Evolutionary conservation across 2,113 vertebrate genomes (phyloP).

Genomic region (Empidonax traillii): DNA sequence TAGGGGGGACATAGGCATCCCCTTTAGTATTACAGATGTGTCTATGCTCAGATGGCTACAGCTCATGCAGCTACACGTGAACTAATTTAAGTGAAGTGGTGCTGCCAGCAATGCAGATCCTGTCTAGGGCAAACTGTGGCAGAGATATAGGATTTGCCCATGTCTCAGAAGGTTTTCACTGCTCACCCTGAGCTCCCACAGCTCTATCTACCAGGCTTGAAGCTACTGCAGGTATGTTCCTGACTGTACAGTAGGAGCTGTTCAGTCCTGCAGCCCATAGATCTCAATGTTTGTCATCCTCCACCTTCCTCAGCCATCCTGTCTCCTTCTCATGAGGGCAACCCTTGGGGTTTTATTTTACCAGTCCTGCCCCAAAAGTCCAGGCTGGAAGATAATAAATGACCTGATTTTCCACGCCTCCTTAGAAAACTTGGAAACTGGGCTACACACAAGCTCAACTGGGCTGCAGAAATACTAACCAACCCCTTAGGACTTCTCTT

Average conservation of each 20-base stretch:
- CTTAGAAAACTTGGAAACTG: background rate
- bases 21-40: background rate
- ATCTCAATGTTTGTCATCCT: background rate
- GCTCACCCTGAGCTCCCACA: background rate
- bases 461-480: background rate
- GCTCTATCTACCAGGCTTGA: background rate
- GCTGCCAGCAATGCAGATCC: background rate
- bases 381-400: background rate
- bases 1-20: background rate
- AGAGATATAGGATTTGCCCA: background rate
- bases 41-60: rapidly evolving
- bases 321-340: rapidly evolving
- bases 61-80: background rate
- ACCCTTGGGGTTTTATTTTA: background rate
- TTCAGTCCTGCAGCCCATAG: background rate
- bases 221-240: background rate
- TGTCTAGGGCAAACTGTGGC: background rate
- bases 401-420: background rate
- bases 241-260: background rate
- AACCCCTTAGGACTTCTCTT: background rate
- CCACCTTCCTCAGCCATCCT: background rate
- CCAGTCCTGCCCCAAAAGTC: background rate
- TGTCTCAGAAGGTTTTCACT: background rate
- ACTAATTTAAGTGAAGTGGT: background rate
- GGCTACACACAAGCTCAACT: background rate